Percentiles rank a stretch among this genome's conserved stretches.
Evolutionary conservation across 2,888 invertebrate genomes (phyloP).

Genomic region (Cosmopolites sordidus): DNA sequence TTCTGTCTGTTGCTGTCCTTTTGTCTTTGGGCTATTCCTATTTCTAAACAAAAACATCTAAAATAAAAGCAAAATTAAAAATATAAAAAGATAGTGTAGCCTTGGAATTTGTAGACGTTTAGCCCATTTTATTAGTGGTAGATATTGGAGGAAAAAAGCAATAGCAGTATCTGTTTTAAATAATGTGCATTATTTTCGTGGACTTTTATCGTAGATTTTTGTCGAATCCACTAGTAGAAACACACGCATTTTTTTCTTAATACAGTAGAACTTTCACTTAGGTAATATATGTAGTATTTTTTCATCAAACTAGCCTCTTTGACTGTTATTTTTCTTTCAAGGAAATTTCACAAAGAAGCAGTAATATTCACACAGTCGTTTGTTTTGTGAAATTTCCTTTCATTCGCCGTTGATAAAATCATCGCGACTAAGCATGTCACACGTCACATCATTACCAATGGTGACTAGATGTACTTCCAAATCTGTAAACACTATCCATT

Average conservation of each 20-base stretch:
- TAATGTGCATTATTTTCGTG: neutral
- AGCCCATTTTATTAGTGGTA: slow-evolving; percentile 11
- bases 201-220: neutral
- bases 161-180: slow-evolving; percentile 28
- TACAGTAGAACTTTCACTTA: no score
- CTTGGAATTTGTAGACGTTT: neutral
- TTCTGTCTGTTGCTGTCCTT: neutral
- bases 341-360: neutral
- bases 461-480: slow-evolving; percentile 38
- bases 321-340: neutral
- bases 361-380: neutral
- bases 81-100: neutral
- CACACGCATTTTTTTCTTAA: no score
- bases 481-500: slow-evolving; percentile 30
- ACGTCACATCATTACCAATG: slow-evolving; percentile 23
- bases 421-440: neutral
- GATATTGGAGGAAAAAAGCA: slow-evolving; percentile 19
- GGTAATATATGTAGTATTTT: no score
- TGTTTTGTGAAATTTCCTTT: neutral
- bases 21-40: slow-evolving; percentile 7
- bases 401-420: neutral
- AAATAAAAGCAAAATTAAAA: neutral
- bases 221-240: neutral
- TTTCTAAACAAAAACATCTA: slow-evolving; percentile 6
- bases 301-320: no score